These are phyloP conservation scores for Mamestra configurata DNA, from an alignment of 1,140 invertebrate genomes.

Conservation along the genomic window DNA sequence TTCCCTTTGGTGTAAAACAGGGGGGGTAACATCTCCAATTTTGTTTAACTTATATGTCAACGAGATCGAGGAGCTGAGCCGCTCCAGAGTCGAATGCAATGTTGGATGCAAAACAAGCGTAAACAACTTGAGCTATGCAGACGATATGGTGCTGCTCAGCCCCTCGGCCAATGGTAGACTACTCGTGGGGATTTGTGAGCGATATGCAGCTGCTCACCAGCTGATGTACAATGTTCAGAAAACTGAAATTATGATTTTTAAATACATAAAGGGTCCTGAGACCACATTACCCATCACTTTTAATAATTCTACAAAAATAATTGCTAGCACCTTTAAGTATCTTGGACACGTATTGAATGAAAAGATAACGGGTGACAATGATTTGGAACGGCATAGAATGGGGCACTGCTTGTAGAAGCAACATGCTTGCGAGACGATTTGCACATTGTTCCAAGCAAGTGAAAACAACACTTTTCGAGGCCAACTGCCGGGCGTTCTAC, in stretches of 20 bases:
- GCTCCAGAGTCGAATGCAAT: neutral
- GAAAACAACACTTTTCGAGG: neutral
- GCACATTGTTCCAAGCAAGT: neutral
- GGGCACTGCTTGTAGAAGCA: neutral
- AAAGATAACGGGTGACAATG: too few relatives aligned
- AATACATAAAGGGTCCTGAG: too few relatives aligned
- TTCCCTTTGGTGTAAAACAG: too few relatives aligned
- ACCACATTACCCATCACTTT: too few relatives aligned
- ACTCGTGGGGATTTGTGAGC: neutral
- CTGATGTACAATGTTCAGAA: neutral
- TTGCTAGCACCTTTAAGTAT: too few relatives aligned
- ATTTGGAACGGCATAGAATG: neutral
- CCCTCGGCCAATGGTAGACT: neutral
- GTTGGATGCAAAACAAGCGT: neutral
- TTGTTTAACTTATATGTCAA: neutral
- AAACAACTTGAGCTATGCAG: neutral
- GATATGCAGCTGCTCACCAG: too few relatives aligned
- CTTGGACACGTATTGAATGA: too few relatives aligned
- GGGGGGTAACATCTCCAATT: too few relatives aligned
- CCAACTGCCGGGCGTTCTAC: neutral
- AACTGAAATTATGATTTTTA: too few relatives aligned
- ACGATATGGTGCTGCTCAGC: too few relatives aligned
- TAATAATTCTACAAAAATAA: too few relatives aligned
- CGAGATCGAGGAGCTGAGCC: constrained; percentile 1
- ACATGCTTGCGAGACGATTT: neutral